Base-by-base conservation (phyloP, 2,888 invertebrate species). In the Cheilosia vulpina region DNA sequence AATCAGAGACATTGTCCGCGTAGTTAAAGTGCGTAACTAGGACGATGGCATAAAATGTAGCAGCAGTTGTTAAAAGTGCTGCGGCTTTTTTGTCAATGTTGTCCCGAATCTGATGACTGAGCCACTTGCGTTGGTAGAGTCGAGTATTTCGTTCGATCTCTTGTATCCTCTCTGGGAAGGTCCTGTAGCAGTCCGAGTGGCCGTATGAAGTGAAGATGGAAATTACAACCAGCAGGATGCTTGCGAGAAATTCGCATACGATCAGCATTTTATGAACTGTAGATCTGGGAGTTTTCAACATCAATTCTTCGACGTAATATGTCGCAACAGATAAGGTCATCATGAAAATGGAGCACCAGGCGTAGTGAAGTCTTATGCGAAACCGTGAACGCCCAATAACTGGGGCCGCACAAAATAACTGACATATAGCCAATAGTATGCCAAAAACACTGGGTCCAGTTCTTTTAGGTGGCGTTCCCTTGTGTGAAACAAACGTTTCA, bases 241-340 rank as follows among this genome's bases (percentile, higher is more conserved):
- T 88, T 3, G 88, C 34, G 4, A 89, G 11, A 65, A 87, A 89
- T 85, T 89, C 89, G 68, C 87, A 77, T 38, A 88, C 66, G 66
- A 72, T 88, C 5, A 89, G 17, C 1, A 87, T 87, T 41, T 87
- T 88, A 38, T 88, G 88, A 3, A 89, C 78, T 2, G 87, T 88
- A 2, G 88, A 87, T 50, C 88, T 60, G 2, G 38, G 47, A 5
- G 9, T 0, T n/a, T 11, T 1, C 4, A 43, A 7, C 9, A 19
- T 3, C 1, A 3, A 47, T 7, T 19, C 11, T 2, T 11, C 7
- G 47, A 19, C n/a, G 15, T 47, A 83, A 19, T 27, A 68, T 27
- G 57, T 72, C 9, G 68, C 68, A 4, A 7, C 2, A 2, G 62
- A 7, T n/a, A 78, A 11, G 11, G 38, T 27, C 15, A 50, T 0